These are phyloP conservation scores for Cricetomys ansorgei DNA, from an alignment of 2,113 vertebrate genomes.

Conservation along the genomic window DNA sequence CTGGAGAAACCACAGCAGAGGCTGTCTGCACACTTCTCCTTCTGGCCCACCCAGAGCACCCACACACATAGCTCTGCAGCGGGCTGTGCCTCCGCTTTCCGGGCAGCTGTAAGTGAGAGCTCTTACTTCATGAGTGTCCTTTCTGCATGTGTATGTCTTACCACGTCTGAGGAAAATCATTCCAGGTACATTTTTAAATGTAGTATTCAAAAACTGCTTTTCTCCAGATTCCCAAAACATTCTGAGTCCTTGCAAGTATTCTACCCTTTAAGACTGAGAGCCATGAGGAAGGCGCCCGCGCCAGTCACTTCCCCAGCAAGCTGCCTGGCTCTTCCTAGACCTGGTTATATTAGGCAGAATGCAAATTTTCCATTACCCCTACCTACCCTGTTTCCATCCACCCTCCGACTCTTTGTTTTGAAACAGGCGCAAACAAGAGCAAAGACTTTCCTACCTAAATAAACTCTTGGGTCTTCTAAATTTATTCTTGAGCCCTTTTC, in stretches of 20 bases:
- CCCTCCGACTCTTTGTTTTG: background rate
- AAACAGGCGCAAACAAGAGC: background rate
- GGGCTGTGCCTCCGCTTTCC: background rate
- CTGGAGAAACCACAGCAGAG: background rate
- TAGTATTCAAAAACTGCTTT: background rate
- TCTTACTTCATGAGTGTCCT: background rate
- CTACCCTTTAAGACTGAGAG: background rate
- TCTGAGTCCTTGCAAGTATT: background rate
- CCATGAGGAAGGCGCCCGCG: background rate
- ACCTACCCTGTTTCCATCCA: background rate
- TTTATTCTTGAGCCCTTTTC: background rate
- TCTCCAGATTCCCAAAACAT: background rate
- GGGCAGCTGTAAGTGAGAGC: background rate
- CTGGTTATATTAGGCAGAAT: background rate
- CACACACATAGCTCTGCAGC: background rate
- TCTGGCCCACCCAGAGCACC: too few relatives aligned
- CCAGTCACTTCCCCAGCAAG: background rate
- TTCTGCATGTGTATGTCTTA: background rate
- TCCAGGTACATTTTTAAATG: background rate
- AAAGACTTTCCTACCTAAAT: background rate
- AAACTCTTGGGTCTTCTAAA: slow-evolving; percentile 13
- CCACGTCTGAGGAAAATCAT: background rate
- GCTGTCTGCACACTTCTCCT: background rate
- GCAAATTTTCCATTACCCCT: background rate
- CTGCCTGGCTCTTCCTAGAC: background rate